Conservation (phyloP, 2,797 vertebrate species). For the Eutrigla gurnardus region DNA sequence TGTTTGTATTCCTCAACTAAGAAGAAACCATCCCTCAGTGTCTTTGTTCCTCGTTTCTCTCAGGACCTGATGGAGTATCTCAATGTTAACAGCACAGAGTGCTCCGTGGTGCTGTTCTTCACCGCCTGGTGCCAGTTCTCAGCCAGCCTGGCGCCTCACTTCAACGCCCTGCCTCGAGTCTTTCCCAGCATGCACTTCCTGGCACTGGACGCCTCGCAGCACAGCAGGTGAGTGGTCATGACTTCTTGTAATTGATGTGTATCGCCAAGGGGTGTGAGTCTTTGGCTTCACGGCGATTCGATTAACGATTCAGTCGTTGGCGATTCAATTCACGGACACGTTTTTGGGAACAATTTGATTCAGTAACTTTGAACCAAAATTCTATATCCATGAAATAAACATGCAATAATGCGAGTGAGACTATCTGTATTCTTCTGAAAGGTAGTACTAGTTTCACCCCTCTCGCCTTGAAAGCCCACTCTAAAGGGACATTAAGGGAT, state of each 20-base stretch:
- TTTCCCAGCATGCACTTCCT: constrained; percentile 95
- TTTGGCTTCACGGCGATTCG: too few species aligned
- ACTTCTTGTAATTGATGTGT: not conserved
- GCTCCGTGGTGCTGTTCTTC: constrained; percentile 95
- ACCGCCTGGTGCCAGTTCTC: constrained; percentile 97
- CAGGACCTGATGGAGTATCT: constrained; percentile 98
- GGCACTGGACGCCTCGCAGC: constrained; percentile 95
- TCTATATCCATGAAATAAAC: too few species aligned
- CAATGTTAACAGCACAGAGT: constrained; percentile 93
- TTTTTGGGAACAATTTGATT: too few species aligned
- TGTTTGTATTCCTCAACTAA: not conserved
- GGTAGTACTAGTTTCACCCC: too few species aligned
- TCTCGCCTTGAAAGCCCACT: not conserved
- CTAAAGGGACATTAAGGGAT: not conserved
- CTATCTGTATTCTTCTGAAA: too few species aligned
- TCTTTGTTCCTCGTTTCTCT: not conserved
- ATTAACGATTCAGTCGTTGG: too few species aligned
- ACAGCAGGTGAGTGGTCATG: constrained; percentile 89
- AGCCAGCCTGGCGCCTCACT: constrained; percentile 93
- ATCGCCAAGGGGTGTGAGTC: too few species aligned
- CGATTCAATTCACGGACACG: too few species aligned
- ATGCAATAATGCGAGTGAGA: too few species aligned
- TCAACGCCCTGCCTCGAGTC: constrained; percentile 93
- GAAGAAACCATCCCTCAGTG: not conserved
- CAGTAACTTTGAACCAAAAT: too few species aligned